A percentile compares a stretch with the other conserved stretches of the same genome.
Evolutionary conservation across 2,797 vertebrate species (phyloP).

Genomic region (Borostomias antarcticus): DNA sequence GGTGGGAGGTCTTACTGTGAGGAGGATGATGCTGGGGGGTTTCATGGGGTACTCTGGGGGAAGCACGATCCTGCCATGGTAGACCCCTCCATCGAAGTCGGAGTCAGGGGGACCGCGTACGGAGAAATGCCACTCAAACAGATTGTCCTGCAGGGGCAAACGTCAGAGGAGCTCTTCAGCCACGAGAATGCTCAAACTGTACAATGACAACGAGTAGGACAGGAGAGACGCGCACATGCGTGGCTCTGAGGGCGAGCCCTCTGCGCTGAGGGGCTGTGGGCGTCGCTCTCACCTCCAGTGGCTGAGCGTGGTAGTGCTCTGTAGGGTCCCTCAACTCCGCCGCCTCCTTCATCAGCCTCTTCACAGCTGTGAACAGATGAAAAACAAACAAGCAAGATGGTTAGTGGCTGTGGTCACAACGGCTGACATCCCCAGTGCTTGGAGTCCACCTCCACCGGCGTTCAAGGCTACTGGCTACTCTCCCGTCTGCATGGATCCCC

Average conservation of each 20-base stretch:
- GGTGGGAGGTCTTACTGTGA: constrained; percentile 83
- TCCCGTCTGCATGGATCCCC: neutral
- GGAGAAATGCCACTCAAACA: constrained; percentile 99
- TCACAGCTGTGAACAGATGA: constrained; percentile 83
- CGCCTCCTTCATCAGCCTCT: constrained; percentile 98
- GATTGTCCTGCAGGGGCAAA: constrained; percentile 85
- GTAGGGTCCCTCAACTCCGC: constrained; percentile 94
- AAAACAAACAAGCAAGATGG: constrained; percentile 11
- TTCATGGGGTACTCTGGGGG: constrained; percentile 99
- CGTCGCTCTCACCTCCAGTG: constrained; percentile 85
- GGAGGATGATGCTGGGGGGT: constrained; percentile 96
- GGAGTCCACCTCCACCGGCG: constrained; percentile 10
- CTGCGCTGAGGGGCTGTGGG: neutral
- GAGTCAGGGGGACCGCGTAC: constrained; percentile 96
- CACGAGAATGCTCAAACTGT: too few species aligned
- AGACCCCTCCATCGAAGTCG: constrained; percentile 94
- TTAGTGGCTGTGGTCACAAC: too few species aligned
- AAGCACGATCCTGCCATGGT: constrained; percentile 94
- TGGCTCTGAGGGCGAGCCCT: neutral
- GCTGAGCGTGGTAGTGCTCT: constrained; percentile 98
- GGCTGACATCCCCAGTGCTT: neutral
- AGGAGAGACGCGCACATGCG: neutral
- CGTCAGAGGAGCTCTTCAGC: too few species aligned
- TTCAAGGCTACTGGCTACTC: neutral
- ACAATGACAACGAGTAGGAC: neutral